Evolutionary conservation across 2,797 vertebrate species (phyloP).

Genomic region (Hypotaenidia okinawae): DNA sequence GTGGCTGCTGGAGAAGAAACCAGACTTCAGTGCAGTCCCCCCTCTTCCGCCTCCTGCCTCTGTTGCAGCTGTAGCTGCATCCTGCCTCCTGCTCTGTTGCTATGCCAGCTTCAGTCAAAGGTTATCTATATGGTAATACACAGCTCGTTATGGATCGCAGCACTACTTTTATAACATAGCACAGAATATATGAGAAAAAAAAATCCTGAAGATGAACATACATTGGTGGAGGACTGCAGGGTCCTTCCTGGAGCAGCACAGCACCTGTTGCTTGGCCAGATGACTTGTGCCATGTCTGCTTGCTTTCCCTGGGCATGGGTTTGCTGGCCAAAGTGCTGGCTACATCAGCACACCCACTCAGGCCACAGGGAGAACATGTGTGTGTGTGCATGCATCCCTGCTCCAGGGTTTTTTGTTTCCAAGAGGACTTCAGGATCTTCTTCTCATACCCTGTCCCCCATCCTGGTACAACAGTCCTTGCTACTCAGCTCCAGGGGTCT

Average conservation of each 20-base stretch:
- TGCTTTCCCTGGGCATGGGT: background rate
- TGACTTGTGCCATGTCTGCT: background rate
- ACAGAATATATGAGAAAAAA: background rate
- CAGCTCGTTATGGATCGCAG: background rate
- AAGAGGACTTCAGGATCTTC: background rate
- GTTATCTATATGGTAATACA: background rate
- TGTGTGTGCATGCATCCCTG: accelerated
- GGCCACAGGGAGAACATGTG: background rate
- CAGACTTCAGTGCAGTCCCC: background rate
- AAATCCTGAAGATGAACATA: background rate
- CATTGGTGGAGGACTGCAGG: background rate
- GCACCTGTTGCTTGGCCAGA: background rate
- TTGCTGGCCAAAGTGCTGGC: background rate
- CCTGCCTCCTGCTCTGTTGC: background rate
- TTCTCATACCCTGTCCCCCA: background rate
- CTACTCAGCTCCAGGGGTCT: background rate
- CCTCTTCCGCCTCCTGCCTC: background rate
- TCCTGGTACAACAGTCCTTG: background rate
- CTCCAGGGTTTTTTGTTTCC: background rate
- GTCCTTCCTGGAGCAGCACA: background rate
- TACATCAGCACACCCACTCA: background rate
- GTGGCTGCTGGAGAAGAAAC: background rate
- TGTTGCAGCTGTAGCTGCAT: background rate
- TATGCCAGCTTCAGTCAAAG: background rate
- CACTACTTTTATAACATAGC: background rate